Percentiles rank a stretch among this genome's conserved stretches.
Conservation (phyloP, 2,888 invertebrate species). For the Tenthredo distinguenda region DNA sequence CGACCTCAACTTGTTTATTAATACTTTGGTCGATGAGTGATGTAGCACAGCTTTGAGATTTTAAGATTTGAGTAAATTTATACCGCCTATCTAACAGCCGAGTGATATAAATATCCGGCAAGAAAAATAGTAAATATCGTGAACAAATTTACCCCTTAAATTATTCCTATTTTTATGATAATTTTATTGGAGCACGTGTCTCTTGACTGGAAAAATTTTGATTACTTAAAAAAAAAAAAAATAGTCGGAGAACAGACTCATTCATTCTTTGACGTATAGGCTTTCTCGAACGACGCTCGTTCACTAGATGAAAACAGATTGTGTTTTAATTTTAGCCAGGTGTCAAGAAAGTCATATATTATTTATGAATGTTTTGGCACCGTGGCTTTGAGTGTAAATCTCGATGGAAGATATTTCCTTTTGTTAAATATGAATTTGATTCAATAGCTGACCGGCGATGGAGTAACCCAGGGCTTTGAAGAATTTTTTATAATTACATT, state of each 20-base stretch:
- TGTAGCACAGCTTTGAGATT: conserved; percentile 29
- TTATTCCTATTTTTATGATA: not conserved
- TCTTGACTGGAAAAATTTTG: not conserved
- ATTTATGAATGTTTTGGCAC: not conserved
- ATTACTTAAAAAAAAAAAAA: not conserved
- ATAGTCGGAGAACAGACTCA: not conserved
- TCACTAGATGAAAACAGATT: not conserved
- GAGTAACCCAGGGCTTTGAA: not conserved
- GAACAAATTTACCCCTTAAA: not conserved
- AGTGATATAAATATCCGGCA: conserved; percentile 37
- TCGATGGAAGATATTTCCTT: not conserved
- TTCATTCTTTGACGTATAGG: not conserved
- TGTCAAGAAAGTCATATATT: not conserved
- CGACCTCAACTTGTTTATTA: conserved; percentile 43
- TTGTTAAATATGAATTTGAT: not conserved
- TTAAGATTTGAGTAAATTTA: conserved; percentile 22
- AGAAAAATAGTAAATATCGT: not conserved
- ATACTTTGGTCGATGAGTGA: conserved; percentile 45
- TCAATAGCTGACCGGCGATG: not conserved
- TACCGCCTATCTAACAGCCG: conserved; percentile 8
- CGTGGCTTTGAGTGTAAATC: not conserved
- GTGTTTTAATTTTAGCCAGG: not conserved
- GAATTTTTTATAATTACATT: not conserved
- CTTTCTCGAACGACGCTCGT: not conserved
- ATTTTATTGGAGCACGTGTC: not conserved